Conservation (phyloP, 2,888 invertebrate species). For the Aricia artaxerxes region DNA sequence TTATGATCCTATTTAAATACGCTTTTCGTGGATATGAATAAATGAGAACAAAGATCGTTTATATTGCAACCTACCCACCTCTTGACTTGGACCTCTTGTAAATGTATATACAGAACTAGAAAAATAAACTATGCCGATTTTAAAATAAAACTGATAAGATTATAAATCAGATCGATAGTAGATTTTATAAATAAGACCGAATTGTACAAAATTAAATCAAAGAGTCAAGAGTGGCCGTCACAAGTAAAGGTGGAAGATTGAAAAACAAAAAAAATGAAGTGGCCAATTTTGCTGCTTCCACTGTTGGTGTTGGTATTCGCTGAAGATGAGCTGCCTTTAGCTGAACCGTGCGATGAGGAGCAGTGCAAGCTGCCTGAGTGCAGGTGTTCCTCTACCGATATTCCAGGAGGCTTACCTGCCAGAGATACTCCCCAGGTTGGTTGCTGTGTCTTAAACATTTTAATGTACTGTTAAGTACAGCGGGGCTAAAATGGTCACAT, state of each 20-base stretch:
- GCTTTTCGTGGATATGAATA: too few relatives aligned
- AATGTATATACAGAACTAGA: not conserved
- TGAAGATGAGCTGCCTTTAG: slow-evolving; percentile 46
- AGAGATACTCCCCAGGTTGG: slow-evolving; percentile 77
- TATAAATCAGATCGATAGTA: not conserved
- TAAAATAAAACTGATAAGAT: slow-evolving; percentile 24
- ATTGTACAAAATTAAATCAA: not conserved
- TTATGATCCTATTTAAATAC: too few relatives aligned
- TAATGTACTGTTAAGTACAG: too few relatives aligned
- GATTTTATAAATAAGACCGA: slow-evolving; percentile 26
- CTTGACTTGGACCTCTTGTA: not conserved
- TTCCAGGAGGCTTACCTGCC: slow-evolving; percentile 67
- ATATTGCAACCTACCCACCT: too few relatives aligned
- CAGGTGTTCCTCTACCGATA: slow-evolving; percentile 70
- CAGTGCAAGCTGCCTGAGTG: slow-evolving; percentile 77
- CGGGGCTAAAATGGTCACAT: too few relatives aligned
- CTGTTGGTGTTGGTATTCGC: slow-evolving; percentile 26
- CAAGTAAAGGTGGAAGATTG: not conserved
- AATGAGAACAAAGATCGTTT: too few relatives aligned
- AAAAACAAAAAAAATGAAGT: slow-evolving; percentile 20
- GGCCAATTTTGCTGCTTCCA: slow-evolving; percentile 29
- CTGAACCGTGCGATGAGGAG: slow-evolving; percentile 56
- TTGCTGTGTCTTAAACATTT: not conserved
- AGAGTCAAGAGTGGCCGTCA: not conserved
- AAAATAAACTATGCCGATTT: not conserved